phyloP scores from a whole-genome alignment of 1,140 invertebrate genomes.

The Radopholus similis region DNA sequence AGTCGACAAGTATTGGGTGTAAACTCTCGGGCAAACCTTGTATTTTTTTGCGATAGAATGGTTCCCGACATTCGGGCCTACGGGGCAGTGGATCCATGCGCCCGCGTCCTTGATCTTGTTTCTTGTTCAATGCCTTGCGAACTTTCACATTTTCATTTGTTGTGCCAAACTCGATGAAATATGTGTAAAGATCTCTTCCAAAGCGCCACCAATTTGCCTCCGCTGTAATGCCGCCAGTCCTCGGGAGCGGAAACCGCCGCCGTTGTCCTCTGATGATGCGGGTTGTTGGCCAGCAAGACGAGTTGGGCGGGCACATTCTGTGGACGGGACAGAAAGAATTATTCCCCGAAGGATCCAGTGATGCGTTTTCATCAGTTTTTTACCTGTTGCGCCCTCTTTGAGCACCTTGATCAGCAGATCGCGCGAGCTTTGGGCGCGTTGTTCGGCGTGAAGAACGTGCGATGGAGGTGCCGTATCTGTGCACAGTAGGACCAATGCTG shows the following conservation, averaged over 20 bases:
- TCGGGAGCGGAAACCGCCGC: not conserved
- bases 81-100: slow-evolving; percentile 52
- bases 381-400: slow-evolving; percentile 50
- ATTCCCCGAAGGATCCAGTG: not conserved
- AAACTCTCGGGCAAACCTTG: too few relatives aligned
- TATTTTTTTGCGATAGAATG: slow-evolving; percentile 38
- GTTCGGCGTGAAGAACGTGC: slow-evolving; percentile 91
- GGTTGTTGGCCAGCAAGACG: slow-evolving; percentile 11
- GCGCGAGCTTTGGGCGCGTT: slow-evolving; percentile 67
- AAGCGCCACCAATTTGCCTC: too few relatives aligned
- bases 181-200: too few relatives aligned
- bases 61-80: slow-evolving; percentile 46
- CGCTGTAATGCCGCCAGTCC: not conserved
- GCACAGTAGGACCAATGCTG: slow-evolving; percentile 66
- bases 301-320: slow-evolving; percentile 17
- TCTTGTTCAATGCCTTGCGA: slow-evolving; percentile 21
- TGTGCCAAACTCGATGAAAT: not conserved
- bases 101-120: slow-evolving; percentile 42
- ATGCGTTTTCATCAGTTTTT: too few relatives aligned
- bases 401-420: slow-evolving; percentile 55
- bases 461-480: slow-evolving; percentile 78
- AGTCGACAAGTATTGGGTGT: too few relatives aligned
- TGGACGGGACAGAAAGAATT: not conserved
- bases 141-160: not conserved
- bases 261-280: not conserved